Base-by-base conservation (phyloP, 2,888 invertebrate genomes). In the Rhyacophila evoluta region DNA sequence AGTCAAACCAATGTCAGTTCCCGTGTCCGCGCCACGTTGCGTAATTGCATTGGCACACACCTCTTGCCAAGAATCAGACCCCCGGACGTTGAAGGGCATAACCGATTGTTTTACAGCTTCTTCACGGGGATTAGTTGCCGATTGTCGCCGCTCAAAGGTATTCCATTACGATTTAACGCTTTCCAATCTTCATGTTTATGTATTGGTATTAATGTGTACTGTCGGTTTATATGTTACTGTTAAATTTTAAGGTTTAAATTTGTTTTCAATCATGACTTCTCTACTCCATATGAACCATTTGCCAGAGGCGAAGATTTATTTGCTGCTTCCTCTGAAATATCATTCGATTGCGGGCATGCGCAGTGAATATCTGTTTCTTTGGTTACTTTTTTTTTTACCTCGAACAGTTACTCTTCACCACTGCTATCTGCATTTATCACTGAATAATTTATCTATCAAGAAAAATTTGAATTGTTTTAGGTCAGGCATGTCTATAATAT, bases 41-140 rank as follows among this genome's bases (percentile, higher is more conserved):
- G 72, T 38, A 33, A 19, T 67, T 33, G 37, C 12, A 67, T 36
- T 68, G 10, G 6, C 36, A 28, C 41, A 81, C 72, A 39, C 36
- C 82, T 82, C 81, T 81, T 77, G 81, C 80, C 78, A 81, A 74
- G 72, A 79, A 81, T 67, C 77, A 74, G 75, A 79, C 82, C 81
- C 82, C 82, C 81, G 79, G 79, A 79, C 73, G 76, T 75, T 68
- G 74, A 38, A 55, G 55, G 55, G 55, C 55, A 79, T 79, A 75
- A 79, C 75, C 25, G 74, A 76, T 80, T 80, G 79, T 79, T 80
- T 81, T 81, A 78, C 80, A 81, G 79, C 79, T 75, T 75, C 67
- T 73, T 78, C 12, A 68, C 78, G 55, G 55, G 55, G 55, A 55
- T 55, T 55, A 19, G 12, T 55, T 36, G 33, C 72, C n/a, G 28